A percentile compares a stretch with the other conserved stretches of the same genome.
Evolutionary conservation across 2,797 vertebrate genomes (phyloP).

Genomic region (Pseudopleuronectes americanus): DNA sequence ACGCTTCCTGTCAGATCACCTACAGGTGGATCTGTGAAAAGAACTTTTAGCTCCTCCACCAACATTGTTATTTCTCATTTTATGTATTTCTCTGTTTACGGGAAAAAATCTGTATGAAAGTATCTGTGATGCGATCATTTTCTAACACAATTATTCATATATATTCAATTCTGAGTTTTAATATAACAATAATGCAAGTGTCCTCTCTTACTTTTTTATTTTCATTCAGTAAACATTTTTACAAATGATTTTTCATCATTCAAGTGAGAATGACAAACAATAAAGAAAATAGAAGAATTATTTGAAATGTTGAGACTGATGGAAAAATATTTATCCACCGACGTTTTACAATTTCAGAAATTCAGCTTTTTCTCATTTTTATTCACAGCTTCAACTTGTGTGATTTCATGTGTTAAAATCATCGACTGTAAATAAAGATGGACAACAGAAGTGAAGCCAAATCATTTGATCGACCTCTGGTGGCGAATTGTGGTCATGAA

Average conservation of each 20-base stretch:
- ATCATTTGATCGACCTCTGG: no score
- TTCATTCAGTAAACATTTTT: background rate
- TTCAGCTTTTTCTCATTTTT: no score
- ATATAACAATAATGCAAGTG: no score
- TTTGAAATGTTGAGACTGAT: slow-evolving; percentile 1
- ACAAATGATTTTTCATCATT: background rate
- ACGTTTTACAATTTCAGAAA: no score
- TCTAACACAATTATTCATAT: no score
- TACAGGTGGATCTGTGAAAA: slow-evolving; percentile 72
- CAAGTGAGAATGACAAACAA: background rate
- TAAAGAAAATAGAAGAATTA: background rate
- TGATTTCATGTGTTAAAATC: background rate
- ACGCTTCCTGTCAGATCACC: slow-evolving; percentile 48
- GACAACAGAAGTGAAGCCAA: no score
- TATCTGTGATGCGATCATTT: background rate
- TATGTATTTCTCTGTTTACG: background rate
- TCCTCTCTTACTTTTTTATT: background rate
- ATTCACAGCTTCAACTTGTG: background rate
- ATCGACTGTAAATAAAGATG: background rate
- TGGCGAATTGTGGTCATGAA: no score
- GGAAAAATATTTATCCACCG: no score
- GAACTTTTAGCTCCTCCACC: slow-evolving; percentile 21
- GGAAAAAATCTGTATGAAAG: background rate
- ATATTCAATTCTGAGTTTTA: no score
- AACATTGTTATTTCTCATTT: background rate